Evolutionary conservation across 2,797 vertebrate species (phyloP).

Genomic region (Prionace glauca): DNA sequence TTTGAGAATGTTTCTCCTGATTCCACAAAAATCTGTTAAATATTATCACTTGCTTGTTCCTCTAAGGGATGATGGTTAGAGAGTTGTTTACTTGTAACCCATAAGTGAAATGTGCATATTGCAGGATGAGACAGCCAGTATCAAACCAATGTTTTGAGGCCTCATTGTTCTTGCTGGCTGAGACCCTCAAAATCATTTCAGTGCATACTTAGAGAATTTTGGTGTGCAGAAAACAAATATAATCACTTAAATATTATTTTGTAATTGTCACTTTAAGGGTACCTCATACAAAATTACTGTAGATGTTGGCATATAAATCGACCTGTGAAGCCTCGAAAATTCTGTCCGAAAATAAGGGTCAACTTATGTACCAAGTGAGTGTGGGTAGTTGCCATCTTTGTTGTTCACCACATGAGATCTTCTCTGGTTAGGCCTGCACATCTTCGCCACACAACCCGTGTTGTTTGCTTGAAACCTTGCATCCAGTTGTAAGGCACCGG

Average conservation of each 20-base stretch:
- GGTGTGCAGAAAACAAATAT: not conserved
- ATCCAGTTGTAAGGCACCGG: too few species aligned
- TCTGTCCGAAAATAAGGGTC: too few species aligned
- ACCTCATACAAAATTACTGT: not conserved
- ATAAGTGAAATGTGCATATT: not conserved
- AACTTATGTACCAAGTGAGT: too few species aligned
- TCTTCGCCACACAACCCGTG: too few species aligned
- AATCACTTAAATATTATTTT: not conserved
- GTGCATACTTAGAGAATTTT: not conserved
- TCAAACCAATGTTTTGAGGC: not conserved
- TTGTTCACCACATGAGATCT: too few species aligned
- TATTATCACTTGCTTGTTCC: not conserved
- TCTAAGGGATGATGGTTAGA: not conserved
- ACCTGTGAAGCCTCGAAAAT: too few species aligned
- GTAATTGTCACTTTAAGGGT: not conserved
- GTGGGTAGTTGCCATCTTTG: too few species aligned
- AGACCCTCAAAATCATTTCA: not conserved
- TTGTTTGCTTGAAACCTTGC: too few species aligned
- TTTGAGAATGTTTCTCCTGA: not conserved
- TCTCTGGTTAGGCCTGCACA: too few species aligned
- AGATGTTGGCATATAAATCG: too few species aligned
- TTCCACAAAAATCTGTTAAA: not conserved
- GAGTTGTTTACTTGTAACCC: not conserved
- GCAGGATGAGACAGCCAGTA: not conserved
- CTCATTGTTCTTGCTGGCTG: not conserved